Evolutionary conservation across 2,888 invertebrate species (phyloP).

Genomic region (Polymixis lichenea): DNA sequence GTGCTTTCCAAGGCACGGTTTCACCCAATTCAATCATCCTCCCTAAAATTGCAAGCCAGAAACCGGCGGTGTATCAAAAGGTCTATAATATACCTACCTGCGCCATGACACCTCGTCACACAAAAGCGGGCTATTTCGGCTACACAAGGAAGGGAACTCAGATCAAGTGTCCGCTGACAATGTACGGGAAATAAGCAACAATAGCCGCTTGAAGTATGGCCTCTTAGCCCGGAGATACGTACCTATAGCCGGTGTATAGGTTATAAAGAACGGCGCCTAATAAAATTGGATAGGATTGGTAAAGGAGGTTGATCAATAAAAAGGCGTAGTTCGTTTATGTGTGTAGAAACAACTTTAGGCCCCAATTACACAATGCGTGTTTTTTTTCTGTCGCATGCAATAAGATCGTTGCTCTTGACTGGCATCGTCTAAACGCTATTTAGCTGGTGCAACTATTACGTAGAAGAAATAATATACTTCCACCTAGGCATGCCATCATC

Average conservation of each 20-base stretch:
- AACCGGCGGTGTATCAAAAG: conserved; percentile 50
- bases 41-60: conserved; percentile 13
- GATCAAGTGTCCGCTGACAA: conserved; percentile 68
- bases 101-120: conserved; percentile 56
- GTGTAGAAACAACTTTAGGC: too few species aligned
- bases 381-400: too few species aligned
- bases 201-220: conserved; percentile 65
- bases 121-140: conserved; percentile 66
- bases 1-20: too few species aligned
- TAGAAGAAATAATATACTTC: too few species aligned
- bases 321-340: too few species aligned
- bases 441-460: too few species aligned
- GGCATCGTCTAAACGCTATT: too few species aligned
- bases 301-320: conserved; percentile 10
- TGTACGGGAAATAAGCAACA: conserved; percentile 69
- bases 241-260: conserved; percentile 34
- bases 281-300: conserved; percentile 37
- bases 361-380: too few species aligned
- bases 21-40: conserved; percentile 8
- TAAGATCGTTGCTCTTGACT: too few species aligned
- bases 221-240: conserved; percentile 53
- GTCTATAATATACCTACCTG: conserved; percentile 56
- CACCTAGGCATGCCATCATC: too few species aligned
- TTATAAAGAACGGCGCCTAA: conserved; percentile 34
- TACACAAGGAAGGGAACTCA: conserved; percentile 63